These are phyloP conservation scores for Luehdorfia chinensis DNA, from an alignment of 1,140 invertebrate genomes.

Conservation along the genomic window DNA sequence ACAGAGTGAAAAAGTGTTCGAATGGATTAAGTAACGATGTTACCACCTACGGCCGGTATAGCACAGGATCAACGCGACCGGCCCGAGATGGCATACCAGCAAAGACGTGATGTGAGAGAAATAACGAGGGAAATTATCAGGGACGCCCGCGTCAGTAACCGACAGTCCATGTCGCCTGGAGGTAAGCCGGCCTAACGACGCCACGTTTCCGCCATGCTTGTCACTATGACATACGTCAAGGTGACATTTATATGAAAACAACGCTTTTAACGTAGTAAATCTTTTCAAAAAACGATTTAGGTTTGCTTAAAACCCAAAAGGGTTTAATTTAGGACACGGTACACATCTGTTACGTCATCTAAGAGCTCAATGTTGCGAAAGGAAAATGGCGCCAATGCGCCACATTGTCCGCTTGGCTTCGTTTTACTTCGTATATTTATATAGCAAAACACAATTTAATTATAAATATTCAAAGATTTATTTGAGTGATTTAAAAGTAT, in stretches of 20 bases:
- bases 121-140: conserved; percentile 67
- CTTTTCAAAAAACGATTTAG: conserved; percentile 32
- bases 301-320: conserved; percentile 17
- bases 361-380: conserved; percentile 50
- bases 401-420: conserved; percentile 30
- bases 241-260: conserved; percentile 72
- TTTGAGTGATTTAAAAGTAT: neutral
- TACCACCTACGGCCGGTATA: conserved; percentile 73
- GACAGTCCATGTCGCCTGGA: conserved; percentile 67
- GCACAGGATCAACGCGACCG: conserved; percentile 61
- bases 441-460: conserved; percentile 6
- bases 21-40: conserved; percentile 72
- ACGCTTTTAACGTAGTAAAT: conserved; percentile 41
- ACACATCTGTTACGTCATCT: conserved; percentile 67
- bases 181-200: conserved; percentile 71
- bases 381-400: conserved; percentile 76
- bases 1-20: conserved; percentile 41
- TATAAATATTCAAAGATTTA: neutral
- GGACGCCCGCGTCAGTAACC: conserved; percentile 60
- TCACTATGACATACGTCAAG: conserved; percentile 74
- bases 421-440: neutral
- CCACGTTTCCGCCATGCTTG: conserved; percentile 75
- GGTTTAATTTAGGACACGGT: conserved; percentile 32
- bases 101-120: conserved; percentile 67
- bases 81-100: conserved; percentile 67